These are phyloP conservation scores for Parasteatoda lunata DNA, from an alignment of 2,888 invertebrate species.

Conservation along the genomic window DNA sequence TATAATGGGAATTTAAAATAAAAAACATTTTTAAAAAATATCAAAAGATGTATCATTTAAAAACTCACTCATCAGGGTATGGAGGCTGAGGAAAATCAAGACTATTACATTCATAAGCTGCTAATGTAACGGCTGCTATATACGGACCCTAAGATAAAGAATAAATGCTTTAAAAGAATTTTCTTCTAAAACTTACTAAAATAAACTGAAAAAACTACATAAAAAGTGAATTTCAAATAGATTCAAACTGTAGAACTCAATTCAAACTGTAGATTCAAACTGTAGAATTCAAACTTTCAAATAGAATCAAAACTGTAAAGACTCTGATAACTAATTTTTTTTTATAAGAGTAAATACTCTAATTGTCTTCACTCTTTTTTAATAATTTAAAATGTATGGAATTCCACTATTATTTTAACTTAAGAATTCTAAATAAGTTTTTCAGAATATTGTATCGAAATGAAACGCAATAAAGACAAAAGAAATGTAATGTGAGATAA, in stretches of 20 bases:
- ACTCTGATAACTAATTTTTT: too few species aligned
- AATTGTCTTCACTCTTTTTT: too few species aligned
- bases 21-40: conserved; percentile 19
- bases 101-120: conserved; percentile 96
- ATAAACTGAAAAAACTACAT: background rate
- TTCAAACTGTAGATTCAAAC: too few species aligned
- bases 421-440: too few species aligned
- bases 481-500: too few species aligned
- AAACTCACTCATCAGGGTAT: conserved; percentile 93
- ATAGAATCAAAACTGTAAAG: too few species aligned
- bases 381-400: too few species aligned
- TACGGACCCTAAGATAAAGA: conserved; percentile 85
- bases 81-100: conserved; percentile 98
- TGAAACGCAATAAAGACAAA: too few species aligned
- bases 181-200: background rate
- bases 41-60: conserved; percentile 1
- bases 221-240: background rate
- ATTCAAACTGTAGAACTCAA: background rate
- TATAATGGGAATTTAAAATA: background rate
- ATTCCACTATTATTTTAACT: too few species aligned
- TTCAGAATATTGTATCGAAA: too few species aligned
- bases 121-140: conserved; percentile 97
- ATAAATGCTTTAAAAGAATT: background rate
- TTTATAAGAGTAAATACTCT: too few species aligned
- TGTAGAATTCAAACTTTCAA: too few species aligned